phyloP scores from a whole-genome alignment of 37 sponge, comb jelly and placozoan species.

The Spongia lamella region DNA sequence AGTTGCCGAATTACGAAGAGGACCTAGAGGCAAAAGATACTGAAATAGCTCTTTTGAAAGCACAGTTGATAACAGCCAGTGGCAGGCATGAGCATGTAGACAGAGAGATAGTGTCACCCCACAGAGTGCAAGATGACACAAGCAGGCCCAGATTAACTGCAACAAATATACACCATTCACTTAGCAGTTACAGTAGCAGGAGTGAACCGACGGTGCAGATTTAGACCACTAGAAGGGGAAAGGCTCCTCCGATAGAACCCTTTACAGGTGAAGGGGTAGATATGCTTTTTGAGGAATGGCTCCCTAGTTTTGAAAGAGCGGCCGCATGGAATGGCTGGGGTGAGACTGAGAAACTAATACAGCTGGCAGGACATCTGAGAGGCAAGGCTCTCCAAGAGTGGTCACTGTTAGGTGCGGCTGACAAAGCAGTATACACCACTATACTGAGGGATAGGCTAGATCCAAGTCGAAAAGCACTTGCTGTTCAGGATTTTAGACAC shows the following conservation, averaged over 20 bases:
- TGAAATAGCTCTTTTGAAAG: too few species aligned
- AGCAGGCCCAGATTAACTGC: too few species aligned
- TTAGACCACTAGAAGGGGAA: too few species aligned
- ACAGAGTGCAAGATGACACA: too few species aligned
- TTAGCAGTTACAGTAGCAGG: too few species aligned
- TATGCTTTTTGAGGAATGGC: not conserved
- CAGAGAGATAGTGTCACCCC: too few species aligned
- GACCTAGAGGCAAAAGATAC: too few species aligned
- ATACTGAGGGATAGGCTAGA: slow-evolving; percentile 9
- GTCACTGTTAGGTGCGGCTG: not conserved
- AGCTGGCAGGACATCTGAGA: slow-evolving; percentile 24
- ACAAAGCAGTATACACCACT: not conserved
- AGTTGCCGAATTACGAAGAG: too few species aligned
- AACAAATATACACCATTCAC: too few species aligned
- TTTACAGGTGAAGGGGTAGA: not conserved
- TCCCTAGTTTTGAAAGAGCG: not conserved
- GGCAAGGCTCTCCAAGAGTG: slow-evolving; percentile 21
- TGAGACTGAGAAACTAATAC: slow-evolving; percentile 16
- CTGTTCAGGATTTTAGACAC: slow-evolving; percentile 21
- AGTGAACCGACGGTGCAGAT: too few species aligned
- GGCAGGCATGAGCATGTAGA: too few species aligned
- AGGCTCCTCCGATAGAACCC: slow-evolving; percentile 11
- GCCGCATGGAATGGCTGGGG: slow-evolving; percentile 14
- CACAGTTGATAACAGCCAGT: too few species aligned
- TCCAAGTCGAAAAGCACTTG: not conserved